phyloP scores from a whole-genome alignment of 2,797 vertebrate genomes.

The Alosa sapidissima region DNA sequence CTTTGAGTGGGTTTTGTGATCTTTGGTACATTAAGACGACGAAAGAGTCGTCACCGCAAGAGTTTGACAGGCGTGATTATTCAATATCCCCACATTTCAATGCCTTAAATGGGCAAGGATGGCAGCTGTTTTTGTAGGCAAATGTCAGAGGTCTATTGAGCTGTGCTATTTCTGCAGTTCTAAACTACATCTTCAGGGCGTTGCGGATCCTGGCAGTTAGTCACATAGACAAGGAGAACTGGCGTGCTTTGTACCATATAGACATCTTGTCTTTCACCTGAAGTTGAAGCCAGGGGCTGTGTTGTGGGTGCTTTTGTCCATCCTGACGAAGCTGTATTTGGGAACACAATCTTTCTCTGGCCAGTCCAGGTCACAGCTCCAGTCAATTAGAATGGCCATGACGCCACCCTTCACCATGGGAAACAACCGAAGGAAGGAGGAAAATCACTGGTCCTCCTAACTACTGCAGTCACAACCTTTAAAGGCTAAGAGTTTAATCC shows the following conservation, averaged over 20 bases:
- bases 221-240: background rate
- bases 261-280: constrained; percentile 69
- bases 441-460: constrained; percentile 2
- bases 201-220: too few species aligned
- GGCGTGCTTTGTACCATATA: background rate
- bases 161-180: too few species aligned
- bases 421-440: constrained; percentile 74
- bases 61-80: too few species aligned
- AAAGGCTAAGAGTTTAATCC: background rate
- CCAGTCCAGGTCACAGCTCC: constrained; percentile 87
- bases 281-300: constrained; percentile 85
- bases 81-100: too few species aligned
- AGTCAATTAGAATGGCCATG: constrained; percentile 85
- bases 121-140: too few species aligned
- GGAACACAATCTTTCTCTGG: constrained; percentile 73
- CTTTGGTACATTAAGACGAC: too few species aligned
- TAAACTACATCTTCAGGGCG: too few species aligned
- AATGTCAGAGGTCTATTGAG: too few species aligned
- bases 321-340: constrained; percentile 83
- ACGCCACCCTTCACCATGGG: constrained; percentile 78
- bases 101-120: too few species aligned
- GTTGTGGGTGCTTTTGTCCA: constrained; percentile 82
- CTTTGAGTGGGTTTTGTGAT: too few species aligned
- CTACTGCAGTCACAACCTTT: background rate
- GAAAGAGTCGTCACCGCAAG: too few species aligned